These are phyloP conservation scores for Brassicogethes aeneus DNA, from an alignment of 2,888 invertebrate genomes.

Conservation along the genomic window DNA sequence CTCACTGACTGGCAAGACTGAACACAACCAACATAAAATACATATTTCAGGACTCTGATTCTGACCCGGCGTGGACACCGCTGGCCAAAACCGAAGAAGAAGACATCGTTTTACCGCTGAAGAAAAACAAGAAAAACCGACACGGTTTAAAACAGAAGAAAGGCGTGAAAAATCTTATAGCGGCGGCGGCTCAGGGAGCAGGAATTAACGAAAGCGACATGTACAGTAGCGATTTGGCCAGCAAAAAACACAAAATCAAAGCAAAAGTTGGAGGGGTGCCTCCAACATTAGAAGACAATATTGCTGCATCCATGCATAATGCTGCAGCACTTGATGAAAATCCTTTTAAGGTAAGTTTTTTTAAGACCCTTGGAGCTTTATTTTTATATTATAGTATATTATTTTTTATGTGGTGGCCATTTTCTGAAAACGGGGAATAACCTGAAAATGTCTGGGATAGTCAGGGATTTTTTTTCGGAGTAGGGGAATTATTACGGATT, in stretches of 20 bases:
- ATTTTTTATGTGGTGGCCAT: too few relatives aligned
- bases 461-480: too few relatives aligned
- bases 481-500: too few relatives aligned
- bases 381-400: too few relatives aligned
- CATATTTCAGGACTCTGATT: constrained; percentile 51
- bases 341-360: constrained; percentile 48
- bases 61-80: constrained; percentile 71
- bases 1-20: too few relatives aligned
- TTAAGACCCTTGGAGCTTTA: too few relatives aligned
- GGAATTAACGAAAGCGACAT: constrained; percentile 50
- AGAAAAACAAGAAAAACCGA: constrained; percentile 28
- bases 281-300: constrained; percentile 38
- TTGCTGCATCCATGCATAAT: constrained; percentile 47
- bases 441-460: too few relatives aligned
- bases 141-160: constrained; percentile 16
- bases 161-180: constrained; percentile 31
- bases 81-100: constrained; percentile 41
- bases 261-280: constrained; percentile 27
- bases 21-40: too few relatives aligned
- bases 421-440: too few relatives aligned
- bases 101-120: constrained; percentile 35
- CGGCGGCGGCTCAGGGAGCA: constrained; percentile 47
- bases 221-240: constrained; percentile 37
- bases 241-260: constrained; percentile 22
- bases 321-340: constrained; percentile 45